Conservation (phyloP, 2,797 vertebrate genomes). For the Tangara arthus region DNA sequence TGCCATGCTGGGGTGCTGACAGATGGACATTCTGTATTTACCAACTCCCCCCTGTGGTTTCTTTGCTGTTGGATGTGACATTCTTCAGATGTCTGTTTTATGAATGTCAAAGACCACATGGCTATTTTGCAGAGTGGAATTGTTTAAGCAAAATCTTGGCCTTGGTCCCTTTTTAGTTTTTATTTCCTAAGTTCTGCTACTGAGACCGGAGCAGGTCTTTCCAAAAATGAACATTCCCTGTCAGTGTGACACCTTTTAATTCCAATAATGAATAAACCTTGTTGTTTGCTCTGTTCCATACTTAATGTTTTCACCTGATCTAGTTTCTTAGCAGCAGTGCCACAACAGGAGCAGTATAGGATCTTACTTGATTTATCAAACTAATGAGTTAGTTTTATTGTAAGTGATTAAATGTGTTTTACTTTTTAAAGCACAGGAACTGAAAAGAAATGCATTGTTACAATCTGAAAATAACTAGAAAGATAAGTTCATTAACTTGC, state of each 20-base stretch:
- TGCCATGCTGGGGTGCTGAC: constrained; percentile 60
- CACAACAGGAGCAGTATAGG: constrained; percentile 61
- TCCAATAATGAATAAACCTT: constrained; percentile 71
- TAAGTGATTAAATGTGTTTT: constrained; percentile 85
- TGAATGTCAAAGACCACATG: constrained; percentile 70
- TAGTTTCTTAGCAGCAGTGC: constrained; percentile 60
- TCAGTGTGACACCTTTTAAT: constrained; percentile 61
- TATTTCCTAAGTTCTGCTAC: constrained; percentile 32
- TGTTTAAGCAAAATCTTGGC: constrained; percentile 66
- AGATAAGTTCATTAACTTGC: constrained; percentile 99
- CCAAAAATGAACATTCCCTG: constrained; percentile 60
- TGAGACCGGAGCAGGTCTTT: constrained; percentile 43
- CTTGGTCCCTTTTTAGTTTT: constrained; percentile 59
- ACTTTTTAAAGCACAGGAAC: constrained; percentile 86
- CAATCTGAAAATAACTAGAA: constrained; percentile 95
- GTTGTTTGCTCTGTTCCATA: constrained; percentile 26
- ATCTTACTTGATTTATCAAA: constrained; percentile 81
- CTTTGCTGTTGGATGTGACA: constrained; percentile 63
- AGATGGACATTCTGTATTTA: constrained; percentile 55
- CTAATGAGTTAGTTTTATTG: constrained; percentile 83
- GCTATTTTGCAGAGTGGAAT: constrained; percentile 47
- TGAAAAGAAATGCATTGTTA: constrained; percentile 89
- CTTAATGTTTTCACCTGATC: constrained; percentile 71
- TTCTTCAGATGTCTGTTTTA: constrained; percentile 73
- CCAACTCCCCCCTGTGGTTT: constrained; percentile 48